phyloP scores from a whole-genome alignment of 2,888 invertebrate species.

The Dione juno region DNA sequence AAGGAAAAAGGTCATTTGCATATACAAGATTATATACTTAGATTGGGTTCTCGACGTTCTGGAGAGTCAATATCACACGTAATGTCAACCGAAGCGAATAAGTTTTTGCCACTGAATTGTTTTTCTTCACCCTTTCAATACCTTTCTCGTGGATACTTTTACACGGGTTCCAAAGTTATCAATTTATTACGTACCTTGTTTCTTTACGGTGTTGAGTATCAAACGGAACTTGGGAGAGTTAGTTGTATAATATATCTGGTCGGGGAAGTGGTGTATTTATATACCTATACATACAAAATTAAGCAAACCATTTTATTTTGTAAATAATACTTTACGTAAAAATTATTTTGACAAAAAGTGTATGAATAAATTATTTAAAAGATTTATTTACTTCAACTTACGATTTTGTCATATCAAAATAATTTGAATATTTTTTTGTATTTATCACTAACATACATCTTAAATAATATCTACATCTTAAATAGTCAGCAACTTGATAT shows the following conservation, averaged over 20 bases:
- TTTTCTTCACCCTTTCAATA: conserved; percentile 58
- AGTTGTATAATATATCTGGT: neutral
- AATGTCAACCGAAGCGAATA: conserved; percentile 69
- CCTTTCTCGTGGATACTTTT: conserved; percentile 9
- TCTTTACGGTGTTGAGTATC: conserved; percentile 6
- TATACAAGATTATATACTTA: conserved; percentile 75
- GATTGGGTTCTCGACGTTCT: conserved; percentile 62
- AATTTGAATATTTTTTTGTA: too few relatives aligned
- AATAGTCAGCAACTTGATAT: too few relatives aligned
- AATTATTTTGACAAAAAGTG: too few relatives aligned
- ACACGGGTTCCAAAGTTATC: conserved; percentile 20
- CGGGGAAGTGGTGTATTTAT: neutral
- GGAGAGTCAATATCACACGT: conserved; percentile 74
- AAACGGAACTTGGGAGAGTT: neutral
- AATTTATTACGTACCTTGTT: conserved; percentile 22
- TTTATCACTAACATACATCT: too few relatives aligned
- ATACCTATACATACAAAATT: too few relatives aligned
- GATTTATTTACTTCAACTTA: too few relatives aligned
- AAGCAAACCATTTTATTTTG: too few relatives aligned
- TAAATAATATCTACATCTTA: too few relatives aligned
- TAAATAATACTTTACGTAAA: too few relatives aligned
- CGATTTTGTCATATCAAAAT: too few relatives aligned
- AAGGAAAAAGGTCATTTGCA: conserved; percentile 72
- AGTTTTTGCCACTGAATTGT: conserved; percentile 68
- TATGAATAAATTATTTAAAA: too few relatives aligned